Percentiles rank a stretch among this genome's conserved stretches.
phyloP scores from a whole-genome alignment of 2,797 vertebrate genomes.

The Pipistrellus kuhlii region DNA sequence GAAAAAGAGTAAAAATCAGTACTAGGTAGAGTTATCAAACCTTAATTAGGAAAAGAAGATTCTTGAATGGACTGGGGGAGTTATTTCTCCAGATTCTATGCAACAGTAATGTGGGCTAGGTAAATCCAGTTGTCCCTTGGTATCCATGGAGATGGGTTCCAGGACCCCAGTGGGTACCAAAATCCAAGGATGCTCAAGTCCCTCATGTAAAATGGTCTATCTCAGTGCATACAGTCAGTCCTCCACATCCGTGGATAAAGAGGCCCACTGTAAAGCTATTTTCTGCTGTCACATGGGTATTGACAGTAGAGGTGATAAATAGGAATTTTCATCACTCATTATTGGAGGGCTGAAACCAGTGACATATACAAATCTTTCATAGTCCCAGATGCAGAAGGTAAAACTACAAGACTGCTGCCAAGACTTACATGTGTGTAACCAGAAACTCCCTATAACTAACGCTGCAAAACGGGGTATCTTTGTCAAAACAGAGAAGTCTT shows the following conservation, averaged over 20 bases:
- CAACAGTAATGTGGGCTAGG: constrained; percentile 43
- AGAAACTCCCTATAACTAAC: neutral
- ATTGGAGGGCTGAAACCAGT: neutral
- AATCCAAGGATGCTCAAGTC: neutral
- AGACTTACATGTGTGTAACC: neutral
- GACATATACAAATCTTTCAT: neutral
- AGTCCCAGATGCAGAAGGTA: neutral
- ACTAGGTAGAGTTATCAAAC: constrained; percentile 67
- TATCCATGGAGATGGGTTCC: neutral
- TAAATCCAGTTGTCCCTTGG: neutral
- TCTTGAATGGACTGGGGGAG: constrained; percentile 76
- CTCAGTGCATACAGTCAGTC: neutral
- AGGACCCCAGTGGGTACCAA: neutral
- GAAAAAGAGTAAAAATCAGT: constrained; percentile 77
- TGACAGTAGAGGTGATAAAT: constrained; percentile 24
- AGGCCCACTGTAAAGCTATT: neutral
- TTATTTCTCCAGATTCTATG: constrained; percentile 76
- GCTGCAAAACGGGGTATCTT: neutral
- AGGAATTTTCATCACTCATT: neutral
- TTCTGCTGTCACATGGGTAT: constrained; percentile 59
- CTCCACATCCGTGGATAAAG: neutral
- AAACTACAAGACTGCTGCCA: neutral
- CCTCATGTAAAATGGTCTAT: neutral
- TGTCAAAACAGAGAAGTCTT: constrained; percentile 1
- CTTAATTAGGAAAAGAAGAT: constrained; percentile 75